Evolutionary conservation across 1,140 invertebrate genomes (phyloP).

Genomic region (Eriocheir sinensis): DNA sequence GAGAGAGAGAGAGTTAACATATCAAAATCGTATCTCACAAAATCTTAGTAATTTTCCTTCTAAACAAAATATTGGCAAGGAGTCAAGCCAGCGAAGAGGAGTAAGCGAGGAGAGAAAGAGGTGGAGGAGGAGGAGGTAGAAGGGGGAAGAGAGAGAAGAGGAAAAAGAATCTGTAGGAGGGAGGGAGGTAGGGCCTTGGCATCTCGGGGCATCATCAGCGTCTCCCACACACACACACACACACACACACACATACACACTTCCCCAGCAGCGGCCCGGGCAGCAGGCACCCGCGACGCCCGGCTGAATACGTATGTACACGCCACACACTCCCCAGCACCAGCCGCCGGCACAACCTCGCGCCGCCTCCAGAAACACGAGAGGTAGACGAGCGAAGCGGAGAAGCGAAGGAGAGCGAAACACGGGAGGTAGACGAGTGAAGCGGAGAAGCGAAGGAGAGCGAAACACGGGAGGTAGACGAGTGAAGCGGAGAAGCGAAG

Average conservation of each 20-base stretch:
- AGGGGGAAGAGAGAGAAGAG: background rate
- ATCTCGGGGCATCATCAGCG: background rate
- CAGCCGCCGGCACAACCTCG: no score
- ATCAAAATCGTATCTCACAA: background rate
- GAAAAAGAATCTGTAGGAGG: background rate
- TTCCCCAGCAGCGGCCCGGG: background rate
- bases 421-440: no score
- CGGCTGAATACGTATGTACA: background rate
- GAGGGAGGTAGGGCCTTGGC: conserved; percentile 5
- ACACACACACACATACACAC: background rate
- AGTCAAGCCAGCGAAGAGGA: background rate
- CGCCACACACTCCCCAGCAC: no score
- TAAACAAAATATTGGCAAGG: background rate
- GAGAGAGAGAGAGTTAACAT: background rate
- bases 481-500: no score
- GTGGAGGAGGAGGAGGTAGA: background rate
- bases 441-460: no score
- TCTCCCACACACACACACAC: conserved; percentile 32
- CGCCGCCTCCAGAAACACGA: no score
- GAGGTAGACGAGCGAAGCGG: no score
- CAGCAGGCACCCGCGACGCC: background rate
- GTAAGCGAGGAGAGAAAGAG: no score
- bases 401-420: no score
- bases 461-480: no score
- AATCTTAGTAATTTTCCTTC: background rate